Evolutionary conservation across 2,888 invertebrate species (phyloP).

Genomic region (Drosophila fungiperda): DNA sequence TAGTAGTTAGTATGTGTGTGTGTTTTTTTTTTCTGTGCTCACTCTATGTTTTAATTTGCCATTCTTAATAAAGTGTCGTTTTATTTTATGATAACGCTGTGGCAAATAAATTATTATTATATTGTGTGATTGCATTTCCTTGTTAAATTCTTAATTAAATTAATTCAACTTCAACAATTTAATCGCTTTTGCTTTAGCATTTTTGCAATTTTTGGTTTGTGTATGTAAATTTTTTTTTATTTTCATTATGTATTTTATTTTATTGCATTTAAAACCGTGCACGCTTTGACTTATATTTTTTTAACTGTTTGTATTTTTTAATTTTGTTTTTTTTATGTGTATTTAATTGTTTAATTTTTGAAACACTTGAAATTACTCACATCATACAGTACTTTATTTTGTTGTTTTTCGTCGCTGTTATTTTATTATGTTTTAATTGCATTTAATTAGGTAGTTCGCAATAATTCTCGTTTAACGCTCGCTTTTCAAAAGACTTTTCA

Average conservation of each 20-base stretch:
- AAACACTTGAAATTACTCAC: conserved; percentile 81
- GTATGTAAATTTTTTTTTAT: conserved; percentile 66
- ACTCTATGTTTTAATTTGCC: conserved; percentile 74
- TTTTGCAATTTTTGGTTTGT: conserved; percentile 39
- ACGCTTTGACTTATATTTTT: conserved; percentile 57
- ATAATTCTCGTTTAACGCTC: conserved; percentile 70
- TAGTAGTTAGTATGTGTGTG: conserved; percentile 53
- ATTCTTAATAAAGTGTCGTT: conserved; percentile 52
- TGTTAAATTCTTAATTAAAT: conserved; percentile 70
- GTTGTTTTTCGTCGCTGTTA: conserved; percentile 29
- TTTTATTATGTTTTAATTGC: conserved; percentile 69
- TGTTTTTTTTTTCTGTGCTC: conserved; percentile 65
- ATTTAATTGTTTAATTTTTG: conserved; percentile 66
- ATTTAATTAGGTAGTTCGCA: conserved; percentile 76
- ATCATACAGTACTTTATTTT: conserved; percentile 55
- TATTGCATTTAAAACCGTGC: conserved; percentile 79
- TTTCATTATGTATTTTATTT: conserved; percentile 57
- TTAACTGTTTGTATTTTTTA: conserved; percentile 40
- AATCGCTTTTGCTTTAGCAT: conserved; percentile 25
- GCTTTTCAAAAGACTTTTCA: conserved; percentile 63
- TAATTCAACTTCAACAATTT: conserved; percentile 73
- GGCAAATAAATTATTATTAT: conserved; percentile 51
- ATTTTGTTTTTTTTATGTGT: conserved; percentile 44
- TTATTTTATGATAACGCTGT: conserved; percentile 40
- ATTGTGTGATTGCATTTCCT: conserved; percentile 58